Evolutionary conservation across 2,113 vertebrate genomes (phyloP), one percentile per base, ranked within the genome.

Genomic region (Ailurus styani): DNA sequence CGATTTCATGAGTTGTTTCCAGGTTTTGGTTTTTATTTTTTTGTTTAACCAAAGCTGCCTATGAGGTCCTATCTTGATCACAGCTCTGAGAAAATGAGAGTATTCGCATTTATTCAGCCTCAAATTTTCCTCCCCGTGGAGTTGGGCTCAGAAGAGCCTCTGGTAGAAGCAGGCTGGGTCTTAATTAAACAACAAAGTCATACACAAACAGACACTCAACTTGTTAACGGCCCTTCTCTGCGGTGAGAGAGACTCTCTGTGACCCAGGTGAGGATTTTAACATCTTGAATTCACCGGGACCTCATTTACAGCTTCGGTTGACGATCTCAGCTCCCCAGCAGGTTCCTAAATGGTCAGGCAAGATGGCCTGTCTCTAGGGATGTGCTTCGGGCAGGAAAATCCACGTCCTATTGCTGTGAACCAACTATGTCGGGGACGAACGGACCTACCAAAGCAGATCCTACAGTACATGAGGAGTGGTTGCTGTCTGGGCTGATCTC

Each of bases 391-490:
- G 27, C 45, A 27, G 17, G 47, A 81, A 42, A 31, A 10, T 10
- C 17, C 45, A 10, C 0, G 1, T 17, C 11, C 5, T 50, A 5
- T 18, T 5, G 31, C 72, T 2, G 23, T 21, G 62, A 70, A 15
- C 85, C 21, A 1, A 6, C 6, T 14, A 20, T 34, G 14, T n/a
- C 7, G 4, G 52, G 54, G 40, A 13, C 42, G 37, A 45, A 25
- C 47, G 25, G 12, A 31, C 11, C 31, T 6, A 0, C 7, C 3
- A 7, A 47, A 27, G 23, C 79, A 29, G 18, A 7, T 14, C 42
- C 55, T 37, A 2, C 0, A 1, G 34, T 42, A 2, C 1, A 0
- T 5, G 23, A 66, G 54, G 55, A 60, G 17, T 1, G 0, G 4
- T 20, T 21, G n/a, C 66, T 15, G 6, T 20, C 29, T 31, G 45